A percentile compares a stretch with the other conserved stretches of the same genome.
phyloP scores from a whole-genome alignment of 2,888 invertebrate species.

The Drosophila paramelanica region DNA sequence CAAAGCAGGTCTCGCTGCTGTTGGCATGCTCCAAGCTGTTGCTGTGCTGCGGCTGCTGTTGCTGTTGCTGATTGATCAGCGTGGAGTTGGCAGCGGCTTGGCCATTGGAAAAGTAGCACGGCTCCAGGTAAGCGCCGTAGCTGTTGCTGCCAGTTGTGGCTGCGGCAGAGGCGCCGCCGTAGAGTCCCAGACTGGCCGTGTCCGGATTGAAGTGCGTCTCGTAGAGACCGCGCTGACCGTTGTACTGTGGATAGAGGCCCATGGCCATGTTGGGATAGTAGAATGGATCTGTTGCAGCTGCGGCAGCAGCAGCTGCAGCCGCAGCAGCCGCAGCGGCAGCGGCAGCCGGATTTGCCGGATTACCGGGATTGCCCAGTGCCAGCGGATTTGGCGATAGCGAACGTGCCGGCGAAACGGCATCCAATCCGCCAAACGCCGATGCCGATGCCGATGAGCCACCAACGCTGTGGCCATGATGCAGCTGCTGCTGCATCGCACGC shows the following conservation, averaged over 20 bases:
- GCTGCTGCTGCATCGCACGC: slow-evolving; percentile 95
- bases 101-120: slow-evolving; percentile 81
- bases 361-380: slow-evolving; percentile 84
- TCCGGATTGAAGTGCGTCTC: slow-evolving; percentile 82
- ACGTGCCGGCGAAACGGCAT: slow-evolving; percentile 88
- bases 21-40: slow-evolving; percentile 55
- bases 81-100: slow-evolving; percentile 33
- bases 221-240: slow-evolving; percentile 81
- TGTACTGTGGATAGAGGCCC: slow-evolving; percentile 84
- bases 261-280: slow-evolving; percentile 86
- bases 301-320: neutral
- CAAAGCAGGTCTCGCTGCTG: slow-evolving; percentile 52
- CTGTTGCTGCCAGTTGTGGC: slow-evolving; percentile 48
- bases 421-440: slow-evolving; percentile 85
- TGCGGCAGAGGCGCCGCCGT: slow-evolving; percentile 34
- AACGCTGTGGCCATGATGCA: slow-evolving; percentile 85
- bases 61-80: slow-evolving; percentile 26
- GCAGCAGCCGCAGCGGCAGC: slow-evolving; percentile 4
- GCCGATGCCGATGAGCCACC: slow-evolving; percentile 83
- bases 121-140: slow-evolving; percentile 83
- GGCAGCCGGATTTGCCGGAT: slow-evolving; percentile 1
- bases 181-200: slow-evolving; percentile 54
- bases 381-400: slow-evolving; percentile 87
- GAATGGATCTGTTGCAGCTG: slow-evolving; percentile 85
- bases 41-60: slow-evolving; percentile 39